Percentiles rank a stretch among this genome's conserved stretches.
phyloP scores from a whole-genome alignment of 2,888 invertebrate species.

The Hypena proboscidalis region DNA sequence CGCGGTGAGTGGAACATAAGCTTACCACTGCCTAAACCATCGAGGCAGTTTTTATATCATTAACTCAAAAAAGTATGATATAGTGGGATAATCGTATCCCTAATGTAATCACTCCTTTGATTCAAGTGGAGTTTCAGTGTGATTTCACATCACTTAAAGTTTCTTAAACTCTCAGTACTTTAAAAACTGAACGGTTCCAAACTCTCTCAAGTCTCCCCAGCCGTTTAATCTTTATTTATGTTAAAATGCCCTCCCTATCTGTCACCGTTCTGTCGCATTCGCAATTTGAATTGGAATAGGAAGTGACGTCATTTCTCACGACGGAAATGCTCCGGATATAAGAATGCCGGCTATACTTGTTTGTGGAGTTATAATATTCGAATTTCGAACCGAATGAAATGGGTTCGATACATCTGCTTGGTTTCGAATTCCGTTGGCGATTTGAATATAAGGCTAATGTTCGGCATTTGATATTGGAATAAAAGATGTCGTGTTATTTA shows the following conservation, averaged over 20 bases:
- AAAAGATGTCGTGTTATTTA: no score
- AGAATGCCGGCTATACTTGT: constrained; percentile 42
- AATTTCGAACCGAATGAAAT: constrained; percentile 37
- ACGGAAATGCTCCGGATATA: constrained; percentile 35
- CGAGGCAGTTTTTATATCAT: no score
- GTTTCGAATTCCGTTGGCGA: background rate
- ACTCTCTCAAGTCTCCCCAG: constrained; percentile 1
- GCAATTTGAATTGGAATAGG: constrained; percentile 32
- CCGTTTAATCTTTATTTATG: constrained; percentile 31
- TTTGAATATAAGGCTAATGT: constrained; percentile 12
- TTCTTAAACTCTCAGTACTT: no score
- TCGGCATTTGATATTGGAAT: constrained; percentile 4
- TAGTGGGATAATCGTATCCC: no score
- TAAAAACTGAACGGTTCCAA: no score
- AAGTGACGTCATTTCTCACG: constrained; percentile 37
- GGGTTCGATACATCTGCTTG: constrained; percentile 37
- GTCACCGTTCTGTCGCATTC: constrained; percentile 22
- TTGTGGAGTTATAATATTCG: constrained; percentile 51
- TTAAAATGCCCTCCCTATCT: constrained; percentile 28
- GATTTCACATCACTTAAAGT: no score
- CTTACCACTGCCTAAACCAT: no score
- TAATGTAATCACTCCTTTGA: no score
- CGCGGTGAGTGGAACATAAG: no score
- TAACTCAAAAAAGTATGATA: no score
- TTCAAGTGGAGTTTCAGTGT: no score